These are phyloP conservation scores for Chiloscyllium plagiosum DNA, from an alignment of 2,113 vertebrate genomes.

Conservation along the genomic window DNA sequence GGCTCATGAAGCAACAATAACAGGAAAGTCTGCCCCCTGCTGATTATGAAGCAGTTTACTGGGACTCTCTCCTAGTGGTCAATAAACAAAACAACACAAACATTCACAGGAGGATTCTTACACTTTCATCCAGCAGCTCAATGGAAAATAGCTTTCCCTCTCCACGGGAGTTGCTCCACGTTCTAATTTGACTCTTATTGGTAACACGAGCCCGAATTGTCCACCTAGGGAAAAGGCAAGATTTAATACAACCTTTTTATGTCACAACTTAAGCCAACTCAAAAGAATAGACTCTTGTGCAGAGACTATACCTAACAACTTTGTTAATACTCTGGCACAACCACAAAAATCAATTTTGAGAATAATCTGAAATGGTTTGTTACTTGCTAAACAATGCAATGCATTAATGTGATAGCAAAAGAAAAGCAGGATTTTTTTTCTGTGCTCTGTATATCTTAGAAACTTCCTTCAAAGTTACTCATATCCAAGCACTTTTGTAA, in stretches of 20 bases:
- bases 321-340: not conserved
- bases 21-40: not conserved
- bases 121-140: slow-evolving; percentile 91
- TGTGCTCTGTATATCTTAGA: not conserved
- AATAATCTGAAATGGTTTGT: not conserved
- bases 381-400: not conserved
- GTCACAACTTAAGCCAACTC: not conserved
- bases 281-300: not conserved
- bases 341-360: not conserved
- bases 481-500: not conserved
- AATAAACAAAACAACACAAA: not conserved
- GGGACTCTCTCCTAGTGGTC: not conserved
- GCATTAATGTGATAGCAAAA: not conserved
- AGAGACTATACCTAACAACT: not conserved
- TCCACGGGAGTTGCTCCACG: slow-evolving; percentile 93
- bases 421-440: not conserved
- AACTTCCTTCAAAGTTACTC: not conserved
- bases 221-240: slow-evolving; percentile 66
- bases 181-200: slow-evolving; percentile 85
- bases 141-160: slow-evolving; percentile 94
- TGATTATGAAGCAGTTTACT: not conserved
- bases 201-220: slow-evolving; percentile 87
- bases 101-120: slow-evolving; percentile 55
- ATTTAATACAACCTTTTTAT: slow-evolving; percentile 20
- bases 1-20: not conserved